Evolutionary conservation across 2,113 vertebrate species (phyloP), one percentile per base, ranked within the genome.

Genomic region (Lipophrys pholis): DNA sequence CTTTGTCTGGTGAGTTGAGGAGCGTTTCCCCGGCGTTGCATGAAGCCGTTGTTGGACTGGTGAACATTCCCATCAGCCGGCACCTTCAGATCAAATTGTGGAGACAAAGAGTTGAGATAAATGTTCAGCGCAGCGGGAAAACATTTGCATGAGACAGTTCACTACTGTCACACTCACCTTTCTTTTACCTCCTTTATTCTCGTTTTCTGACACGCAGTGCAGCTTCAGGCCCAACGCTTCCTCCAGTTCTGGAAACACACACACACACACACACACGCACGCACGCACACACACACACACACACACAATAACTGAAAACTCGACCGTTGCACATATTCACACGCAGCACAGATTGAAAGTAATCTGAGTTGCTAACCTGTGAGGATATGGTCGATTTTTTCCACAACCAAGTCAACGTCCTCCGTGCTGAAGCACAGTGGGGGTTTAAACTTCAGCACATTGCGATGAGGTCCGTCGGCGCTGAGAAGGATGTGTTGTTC

Each of bases 401-500:
- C 92, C 67, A 97, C 96, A 63, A 90, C 88, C 0, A 95, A 89
- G 70, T 96, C 93, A 2, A 95, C 96, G 55, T 99, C 94, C 75
- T 96, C 95, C 59, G 64, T 81, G 0, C 89, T 94, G 91, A 99
- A 99, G 89, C 97, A 99, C 96, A 99, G 91, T 0, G 98, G 98
- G 1, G 98, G 98, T 57, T 99, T 99, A 69, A 99, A 96, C 89
- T 99, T 99, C 3, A 99, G 93, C 49, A 99, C 94, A 2, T 99
- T 99, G 80, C 96, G 94, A 30, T 97, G 91, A 36, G 97, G 98
- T 8, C 98, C 97, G 1, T 99, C 98, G 0, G 96, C 95, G 75
- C 97, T 99, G 7, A 99, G 93, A 6, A 99, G 94, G 58, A 99
- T 93, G 7, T 78, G 69, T 57, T 84, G 88, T 48, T 98, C 95